Percentiles rank a stretch among this genome's conserved stretches.
Evolutionary conservation across 35 echinoderm and acorn worm genomes (phyloP).

Genomic region (Heliocidaris tuberculata): DNA sequence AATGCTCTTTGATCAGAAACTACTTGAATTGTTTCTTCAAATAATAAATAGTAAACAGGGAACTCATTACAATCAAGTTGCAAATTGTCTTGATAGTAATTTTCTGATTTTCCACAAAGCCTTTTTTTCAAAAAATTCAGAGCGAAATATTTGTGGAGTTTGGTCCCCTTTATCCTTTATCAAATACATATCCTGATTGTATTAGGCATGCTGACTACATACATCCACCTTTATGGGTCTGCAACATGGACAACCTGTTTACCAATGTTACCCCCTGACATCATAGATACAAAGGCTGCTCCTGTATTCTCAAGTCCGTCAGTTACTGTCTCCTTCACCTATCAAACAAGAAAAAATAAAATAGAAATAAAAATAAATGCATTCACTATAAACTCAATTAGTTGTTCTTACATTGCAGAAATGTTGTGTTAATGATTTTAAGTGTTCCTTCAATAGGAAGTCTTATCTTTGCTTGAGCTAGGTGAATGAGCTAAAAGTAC

Average conservation of each 20-base stretch:
- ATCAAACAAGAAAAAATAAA: slow-evolving; percentile 30
- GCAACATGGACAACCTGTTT: slow-evolving; percentile 90
- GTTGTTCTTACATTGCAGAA: not conserved
- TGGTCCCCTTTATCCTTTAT: no score
- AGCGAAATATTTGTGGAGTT: no score
- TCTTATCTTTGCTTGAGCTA: not conserved
- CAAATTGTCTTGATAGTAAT: no score
- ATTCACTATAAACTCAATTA: not conserved
- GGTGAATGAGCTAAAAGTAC: not conserved
- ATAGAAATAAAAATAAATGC: not conserved
- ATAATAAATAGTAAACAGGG: no score
- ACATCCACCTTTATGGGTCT: slow-evolving; percentile 50
- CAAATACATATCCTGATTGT: no score
- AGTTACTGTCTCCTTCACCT: slow-evolving; percentile 82
- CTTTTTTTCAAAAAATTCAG: no score
- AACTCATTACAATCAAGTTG: no score
- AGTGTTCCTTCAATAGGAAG: not conserved
- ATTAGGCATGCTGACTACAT: no score
- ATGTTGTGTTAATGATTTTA: not conserved
- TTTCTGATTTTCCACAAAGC: no score
- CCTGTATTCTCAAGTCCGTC: slow-evolving; percentile 75
- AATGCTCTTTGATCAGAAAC: no score
- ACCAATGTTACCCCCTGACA: slow-evolving; percentile 91
- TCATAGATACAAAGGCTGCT: slow-evolving; percentile 95
- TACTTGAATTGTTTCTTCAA: no score